phyloP scores from a whole-genome alignment of 2,113 vertebrate species.

The Delphinus delphis region DNA sequence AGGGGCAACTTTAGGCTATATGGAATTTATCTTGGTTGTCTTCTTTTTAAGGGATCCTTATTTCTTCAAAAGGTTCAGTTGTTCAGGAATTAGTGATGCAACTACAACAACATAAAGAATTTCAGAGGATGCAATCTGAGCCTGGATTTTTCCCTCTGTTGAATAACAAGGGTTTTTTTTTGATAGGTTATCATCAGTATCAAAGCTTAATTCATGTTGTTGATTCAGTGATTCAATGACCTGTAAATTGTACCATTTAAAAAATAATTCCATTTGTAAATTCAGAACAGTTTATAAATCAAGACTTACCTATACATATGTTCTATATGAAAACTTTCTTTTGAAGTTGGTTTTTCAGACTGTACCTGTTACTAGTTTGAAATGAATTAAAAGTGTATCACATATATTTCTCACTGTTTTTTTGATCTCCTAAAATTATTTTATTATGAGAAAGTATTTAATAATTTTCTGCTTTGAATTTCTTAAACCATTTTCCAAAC shows the following conservation, averaged over 20 bases:
- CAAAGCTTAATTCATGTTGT: conserved; percentile 26
- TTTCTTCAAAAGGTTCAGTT: background rate
- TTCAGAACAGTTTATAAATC: conserved; percentile 44
- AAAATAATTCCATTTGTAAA: conserved; percentile 35
- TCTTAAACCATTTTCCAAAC: background rate
- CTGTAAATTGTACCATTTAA: background rate
- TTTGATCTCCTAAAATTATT: conserved; percentile 15
- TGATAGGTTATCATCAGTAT: background rate
- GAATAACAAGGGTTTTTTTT: conserved; percentile 25
- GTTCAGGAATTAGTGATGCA: background rate
- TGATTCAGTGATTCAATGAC: background rate
- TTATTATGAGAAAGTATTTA: background rate
- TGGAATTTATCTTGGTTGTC: conserved; percentile 1
- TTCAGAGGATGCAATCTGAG: background rate
- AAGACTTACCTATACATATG: background rate
- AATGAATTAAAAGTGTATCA: conserved; percentile 18
- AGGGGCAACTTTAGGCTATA: conserved; percentile 35
- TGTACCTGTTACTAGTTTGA: background rate
- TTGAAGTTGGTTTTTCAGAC: background rate
- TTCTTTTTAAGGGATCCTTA: background rate
- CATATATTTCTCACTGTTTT: background rate
- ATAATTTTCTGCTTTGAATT: conserved; percentile 43
- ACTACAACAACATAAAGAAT: background rate
- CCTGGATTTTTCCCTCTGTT: background rate
- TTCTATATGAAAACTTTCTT: conserved; percentile 38